These are phyloP conservation scores for Polia nebulosa DNA, from an alignment of 2,888 invertebrate species.

Conservation along the genomic window DNA sequence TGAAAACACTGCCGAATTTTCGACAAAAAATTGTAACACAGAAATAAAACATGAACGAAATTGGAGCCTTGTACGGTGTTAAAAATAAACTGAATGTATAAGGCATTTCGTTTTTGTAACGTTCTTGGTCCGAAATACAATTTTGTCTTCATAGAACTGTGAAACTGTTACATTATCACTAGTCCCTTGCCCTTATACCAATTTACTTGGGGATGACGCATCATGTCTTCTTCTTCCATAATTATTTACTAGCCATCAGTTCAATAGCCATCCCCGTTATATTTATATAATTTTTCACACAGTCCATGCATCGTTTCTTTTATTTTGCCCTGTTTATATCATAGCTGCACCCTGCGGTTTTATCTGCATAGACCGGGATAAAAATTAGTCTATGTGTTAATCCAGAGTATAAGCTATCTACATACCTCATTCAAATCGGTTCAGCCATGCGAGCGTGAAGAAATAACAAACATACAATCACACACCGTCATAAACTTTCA, in stretches of 20 bases:
- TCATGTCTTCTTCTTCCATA: background rate
- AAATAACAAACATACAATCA: no score
- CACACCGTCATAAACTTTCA: no score
- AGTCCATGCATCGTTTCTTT: background rate
- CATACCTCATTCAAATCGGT: no score
- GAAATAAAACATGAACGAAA: constrained; percentile 40
- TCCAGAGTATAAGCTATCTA: no score
- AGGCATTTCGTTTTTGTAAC: background rate
- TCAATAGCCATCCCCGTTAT: background rate
- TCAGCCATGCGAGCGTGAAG: no score
- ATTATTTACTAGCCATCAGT: background rate
- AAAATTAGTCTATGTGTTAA: no score
- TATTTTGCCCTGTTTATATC: background rate
- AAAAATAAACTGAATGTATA: constrained; percentile 13
- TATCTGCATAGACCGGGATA: no score
- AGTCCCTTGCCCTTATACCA: background rate
- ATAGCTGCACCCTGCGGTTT: no score
- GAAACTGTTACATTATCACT: background rate
- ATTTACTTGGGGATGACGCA: background rate
- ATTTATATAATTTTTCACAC: background rate
- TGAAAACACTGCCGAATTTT: constrained; percentile 34
- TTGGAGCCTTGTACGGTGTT: constrained; percentile 18
- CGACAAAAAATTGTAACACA: constrained; percentile 23
- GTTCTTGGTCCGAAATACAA: background rate
- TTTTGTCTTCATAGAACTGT: constrained; percentile 9